phyloP scores from a whole-genome alignment of 1,140 invertebrate species.

The Agraylea sexmaculata region DNA sequence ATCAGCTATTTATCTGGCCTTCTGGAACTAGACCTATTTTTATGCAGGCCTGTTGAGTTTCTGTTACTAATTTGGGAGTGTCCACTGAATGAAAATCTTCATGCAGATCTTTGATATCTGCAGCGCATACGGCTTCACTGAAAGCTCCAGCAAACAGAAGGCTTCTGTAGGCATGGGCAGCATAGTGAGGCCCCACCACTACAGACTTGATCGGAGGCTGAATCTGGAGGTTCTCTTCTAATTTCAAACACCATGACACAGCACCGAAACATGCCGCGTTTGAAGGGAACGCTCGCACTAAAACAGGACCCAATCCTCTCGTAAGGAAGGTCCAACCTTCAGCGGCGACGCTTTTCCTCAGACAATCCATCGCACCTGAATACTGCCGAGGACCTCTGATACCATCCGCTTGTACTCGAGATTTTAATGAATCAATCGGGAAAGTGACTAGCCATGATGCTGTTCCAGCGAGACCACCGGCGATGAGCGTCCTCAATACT shows the following conservation, averaged over 20 bases:
- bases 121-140: constrained; percentile 33
- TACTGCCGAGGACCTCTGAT: constrained; percentile 42
- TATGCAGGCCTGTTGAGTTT: too few relatives aligned
- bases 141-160: constrained; percentile 29
- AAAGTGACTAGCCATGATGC: constrained; percentile 77
- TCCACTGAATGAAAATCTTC: constrained; percentile 19
- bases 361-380: constrained; percentile 57
- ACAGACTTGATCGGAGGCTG: constrained; percentile 21
- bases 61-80: too few relatives aligned
- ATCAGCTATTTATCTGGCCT: too few relatives aligned
- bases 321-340: constrained; percentile 60
- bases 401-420: constrained; percentile 70
- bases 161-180: constrained; percentile 23
- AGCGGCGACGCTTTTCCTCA: constrained; percentile 48
- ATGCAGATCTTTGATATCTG: constrained; percentile 21
- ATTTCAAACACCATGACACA: constrained; percentile 58
- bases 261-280: constrained; percentile 84
- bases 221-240: constrained; percentile 22
- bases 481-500: constrained; percentile 50
- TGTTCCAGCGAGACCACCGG: constrained; percentile 73
- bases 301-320: constrained; percentile 61
- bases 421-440: constrained; percentile 84
- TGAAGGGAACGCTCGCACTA: constrained; percentile 80
- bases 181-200: constrained; percentile 21
- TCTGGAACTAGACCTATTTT: too few relatives aligned